These are phyloP conservation scores for Lagodon rhomboides DNA, from an alignment of 2,797 vertebrate species.

Conservation along the genomic window DNA sequence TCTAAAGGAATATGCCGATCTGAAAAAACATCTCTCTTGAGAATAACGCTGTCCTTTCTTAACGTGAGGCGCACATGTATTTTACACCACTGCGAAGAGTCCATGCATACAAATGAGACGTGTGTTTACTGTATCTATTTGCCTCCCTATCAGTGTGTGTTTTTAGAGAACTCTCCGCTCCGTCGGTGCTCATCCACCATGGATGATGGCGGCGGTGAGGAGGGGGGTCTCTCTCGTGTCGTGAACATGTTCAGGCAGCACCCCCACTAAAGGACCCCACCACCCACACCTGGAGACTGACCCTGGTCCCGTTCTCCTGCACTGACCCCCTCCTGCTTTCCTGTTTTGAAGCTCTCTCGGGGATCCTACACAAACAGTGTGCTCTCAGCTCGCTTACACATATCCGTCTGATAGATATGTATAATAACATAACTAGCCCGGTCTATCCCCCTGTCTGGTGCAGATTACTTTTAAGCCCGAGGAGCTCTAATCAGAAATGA, in stretches of 20 bases:
- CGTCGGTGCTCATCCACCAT: slow-evolving; percentile 39
- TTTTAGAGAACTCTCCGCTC: slow-evolving; percentile 30
- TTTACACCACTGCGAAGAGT: neutral
- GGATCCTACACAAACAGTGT: slow-evolving; percentile 54
- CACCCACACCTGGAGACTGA: slow-evolving; percentile 69
- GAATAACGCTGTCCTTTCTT: neutral
- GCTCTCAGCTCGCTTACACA: slow-evolving; percentile 32
- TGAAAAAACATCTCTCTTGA: slow-evolving; percentile 5
- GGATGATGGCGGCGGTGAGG: neutral
- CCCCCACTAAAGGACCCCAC: slow-evolving; percentile 40
- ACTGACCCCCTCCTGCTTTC: slow-evolving; percentile 57
- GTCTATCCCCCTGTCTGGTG: slow-evolving; percentile 46
- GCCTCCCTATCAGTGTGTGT: slow-evolving; percentile 20
- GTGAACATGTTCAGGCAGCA: slow-evolving; percentile 47
- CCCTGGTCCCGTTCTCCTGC: slow-evolving; percentile 55
- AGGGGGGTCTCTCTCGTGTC: slow-evolving; percentile 30
- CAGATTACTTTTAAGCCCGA: slow-evolving; percentile 58
- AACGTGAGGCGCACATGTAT: neutral
- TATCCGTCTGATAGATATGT: slow-evolving; percentile 36
- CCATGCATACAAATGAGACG: slow-evolving; percentile 37
- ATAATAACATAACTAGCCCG: slow-evolving; percentile 54
- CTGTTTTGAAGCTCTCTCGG: slow-evolving; percentile 68
- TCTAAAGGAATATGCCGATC: slow-evolving; percentile 11
- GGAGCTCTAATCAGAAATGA: slow-evolving; percentile 72
- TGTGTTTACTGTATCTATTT: slow-evolving; percentile 31